Percentiles rank a stretch among this genome's conserved stretches.
Evolutionary conservation across 2,113 vertebrate species (phyloP).

Genomic region (Azemiops feae): DNA sequence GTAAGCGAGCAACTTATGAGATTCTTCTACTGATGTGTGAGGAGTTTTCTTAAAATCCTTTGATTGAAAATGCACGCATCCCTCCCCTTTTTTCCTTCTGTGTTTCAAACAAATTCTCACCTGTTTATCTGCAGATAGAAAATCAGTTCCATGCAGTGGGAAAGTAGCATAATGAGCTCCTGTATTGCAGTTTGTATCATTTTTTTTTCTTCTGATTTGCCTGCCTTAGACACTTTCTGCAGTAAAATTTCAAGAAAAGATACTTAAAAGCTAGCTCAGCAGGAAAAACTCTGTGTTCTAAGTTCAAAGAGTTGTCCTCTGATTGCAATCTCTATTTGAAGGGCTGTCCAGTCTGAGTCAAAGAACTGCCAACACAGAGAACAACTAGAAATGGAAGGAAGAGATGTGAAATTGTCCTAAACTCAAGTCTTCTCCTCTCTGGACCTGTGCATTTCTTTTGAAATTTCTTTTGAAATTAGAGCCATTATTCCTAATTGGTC

Average conservation of each 20-base stretch:
- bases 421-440: background rate
- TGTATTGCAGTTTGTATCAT: background rate
- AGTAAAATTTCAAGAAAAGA: background rate
- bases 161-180: background rate
- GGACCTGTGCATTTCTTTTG: background rate
- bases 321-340: background rate
- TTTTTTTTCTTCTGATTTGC: background rate
- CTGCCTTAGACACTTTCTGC: background rate
- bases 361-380: background rate
- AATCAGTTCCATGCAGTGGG: background rate
- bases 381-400: background rate
- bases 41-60: background rate
- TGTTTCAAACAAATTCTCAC: background rate
- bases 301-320: background rate
- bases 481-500: background rate
- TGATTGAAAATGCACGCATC: background rate
- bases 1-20: background rate
- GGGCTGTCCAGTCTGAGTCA: background rate
- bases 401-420: background rate
- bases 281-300: background rate
- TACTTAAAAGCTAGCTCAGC: background rate
- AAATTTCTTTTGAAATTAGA: background rate
- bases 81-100: background rate
- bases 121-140: background rate
- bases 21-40: background rate